Percentiles rank a stretch among this genome's conserved stretches.
Evolutionary conservation across 2,888 invertebrate species (phyloP).

Genomic region (Dromius quadrimaculatus): DNA sequence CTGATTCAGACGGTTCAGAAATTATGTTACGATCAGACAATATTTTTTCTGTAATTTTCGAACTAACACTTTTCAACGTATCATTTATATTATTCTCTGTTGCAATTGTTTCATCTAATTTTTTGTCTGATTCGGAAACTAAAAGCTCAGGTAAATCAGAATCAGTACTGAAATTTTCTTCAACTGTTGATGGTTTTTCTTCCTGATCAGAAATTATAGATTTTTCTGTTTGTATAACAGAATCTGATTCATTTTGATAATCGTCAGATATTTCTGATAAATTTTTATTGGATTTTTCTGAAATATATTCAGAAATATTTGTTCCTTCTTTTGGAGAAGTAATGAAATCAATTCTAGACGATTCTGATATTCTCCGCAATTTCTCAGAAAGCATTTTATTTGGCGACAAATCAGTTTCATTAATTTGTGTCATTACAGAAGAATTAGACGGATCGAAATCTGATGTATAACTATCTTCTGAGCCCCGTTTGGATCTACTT

Average conservation of each 20-base stretch:
- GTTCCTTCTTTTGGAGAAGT: slow-evolving; percentile 6
- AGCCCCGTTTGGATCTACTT: slow-evolving; percentile 21
- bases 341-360: slow-evolving; percentile 26
- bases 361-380: slow-evolving; percentile 29
- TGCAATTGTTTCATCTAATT: not conserved
- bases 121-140: slow-evolving; percentile 1
- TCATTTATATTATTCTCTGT: slow-evolving; percentile 1
- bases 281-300: not conserved
- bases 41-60: not conserved
- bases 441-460: slow-evolving; percentile 34
- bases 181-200: slow-evolving; percentile 9
- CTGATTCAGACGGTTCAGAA: slow-evolving; percentile 1
- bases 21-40: not conserved
- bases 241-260: slow-evolving; percentile 19
- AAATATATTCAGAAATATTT: slow-evolving; percentile 3
- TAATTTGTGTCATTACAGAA: slow-evolving; percentile 24
- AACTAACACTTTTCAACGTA: not conserved
- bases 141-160: not conserved
- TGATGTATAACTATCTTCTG: slow-evolving; percentile 38
- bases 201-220: not conserved
- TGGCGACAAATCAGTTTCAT: slow-evolving; percentile 10
- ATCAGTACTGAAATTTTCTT: slow-evolving; percentile 17
- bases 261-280: slow-evolving; percentile 4
- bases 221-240: not conserved
- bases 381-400: slow-evolving; percentile 23